Conservation (phyloP, 2,113 vertebrate species). For the Ailurus styani region DNA sequence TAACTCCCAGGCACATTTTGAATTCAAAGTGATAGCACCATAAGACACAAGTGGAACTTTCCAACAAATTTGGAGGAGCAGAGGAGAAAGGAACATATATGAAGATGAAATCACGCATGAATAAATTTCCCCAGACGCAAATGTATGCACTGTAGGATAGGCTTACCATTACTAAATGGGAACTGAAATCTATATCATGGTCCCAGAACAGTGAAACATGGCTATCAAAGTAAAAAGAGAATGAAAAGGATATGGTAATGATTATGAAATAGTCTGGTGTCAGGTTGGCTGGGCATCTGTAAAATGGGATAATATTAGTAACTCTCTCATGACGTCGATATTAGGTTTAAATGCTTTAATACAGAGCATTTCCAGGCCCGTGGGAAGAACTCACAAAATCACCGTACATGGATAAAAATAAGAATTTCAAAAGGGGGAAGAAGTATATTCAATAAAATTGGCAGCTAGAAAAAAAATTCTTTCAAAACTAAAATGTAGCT, state of each 20-base stretch:
- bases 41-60: background rate
- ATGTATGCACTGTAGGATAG: background rate
- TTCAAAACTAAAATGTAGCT: background rate
- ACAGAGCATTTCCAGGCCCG: background rate
- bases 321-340: background rate
- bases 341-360: background rate
- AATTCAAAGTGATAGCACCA: background rate
- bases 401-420: background rate
- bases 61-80: background rate
- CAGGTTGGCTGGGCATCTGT: background rate
- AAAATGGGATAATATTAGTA: background rate
- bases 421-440: background rate
- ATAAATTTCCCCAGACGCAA: background rate
- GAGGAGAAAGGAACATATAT: background rate
- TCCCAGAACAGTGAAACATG: background rate
- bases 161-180: background rate
- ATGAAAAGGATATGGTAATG: background rate
- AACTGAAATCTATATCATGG: background rate
- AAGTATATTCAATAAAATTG: background rate
- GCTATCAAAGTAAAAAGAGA: background rate
- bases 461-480: background rate
- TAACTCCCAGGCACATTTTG: background rate
- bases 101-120: background rate
- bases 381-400: background rate
- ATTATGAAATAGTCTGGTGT: background rate